These are phyloP conservation scores for Adela reaumurella DNA, from an alignment of 2,888 invertebrate species.

Conservation along the genomic window DNA sequence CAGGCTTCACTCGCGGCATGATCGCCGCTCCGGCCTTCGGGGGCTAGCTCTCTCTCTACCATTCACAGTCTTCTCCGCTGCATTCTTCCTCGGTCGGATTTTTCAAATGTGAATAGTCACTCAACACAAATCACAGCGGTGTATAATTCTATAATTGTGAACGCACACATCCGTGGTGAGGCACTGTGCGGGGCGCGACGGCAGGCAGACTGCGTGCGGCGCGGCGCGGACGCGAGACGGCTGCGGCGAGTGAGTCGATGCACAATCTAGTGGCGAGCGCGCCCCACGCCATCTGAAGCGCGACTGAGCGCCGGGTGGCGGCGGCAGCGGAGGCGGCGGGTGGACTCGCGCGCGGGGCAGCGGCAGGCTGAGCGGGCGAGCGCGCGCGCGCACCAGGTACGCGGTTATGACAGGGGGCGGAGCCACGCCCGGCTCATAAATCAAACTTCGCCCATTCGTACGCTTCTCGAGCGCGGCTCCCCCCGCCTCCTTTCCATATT, in stretches of 20 bases:
- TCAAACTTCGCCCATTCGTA: conserved; percentile 64
- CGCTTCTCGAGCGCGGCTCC: conserved; percentile 58
- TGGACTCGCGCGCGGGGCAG: conserved; percentile 37
- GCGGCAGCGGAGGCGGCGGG: conserved; percentile 51
- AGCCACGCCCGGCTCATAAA: conserved; percentile 62
- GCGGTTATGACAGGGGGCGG: conserved; percentile 70
- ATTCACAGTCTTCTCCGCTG: not conserved
- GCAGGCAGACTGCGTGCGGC: conserved; percentile 18
- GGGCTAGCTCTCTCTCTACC: conserved; percentile 25
- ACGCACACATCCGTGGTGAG: conserved; percentile 12
- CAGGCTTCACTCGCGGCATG: conserved; percentile 55
- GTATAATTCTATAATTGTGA: not conserved
- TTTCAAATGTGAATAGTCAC: not conserved
- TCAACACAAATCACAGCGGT: not conserved
- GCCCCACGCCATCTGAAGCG: conserved; percentile 55
- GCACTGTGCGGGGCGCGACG: conserved; percentile 23
- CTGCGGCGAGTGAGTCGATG: conserved; percentile 20
- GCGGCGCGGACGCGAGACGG: conserved; percentile 25
- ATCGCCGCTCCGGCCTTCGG: conserved; percentile 31
- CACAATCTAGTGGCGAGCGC: conserved; percentile 26
- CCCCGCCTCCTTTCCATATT: conserved; percentile 62
- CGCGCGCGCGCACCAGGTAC: conserved; percentile 61
- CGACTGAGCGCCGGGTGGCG: conserved; percentile 33
- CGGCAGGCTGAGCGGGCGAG: conserved; percentile 25
- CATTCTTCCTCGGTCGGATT: not conserved